Percentiles rank a stretch among this genome's conserved stretches.
These are phyloP conservation scores for Caenorhabditis sp. DNA, from an alignment of 2,888 invertebrate genomes.

Conservation along the genomic window DNA sequence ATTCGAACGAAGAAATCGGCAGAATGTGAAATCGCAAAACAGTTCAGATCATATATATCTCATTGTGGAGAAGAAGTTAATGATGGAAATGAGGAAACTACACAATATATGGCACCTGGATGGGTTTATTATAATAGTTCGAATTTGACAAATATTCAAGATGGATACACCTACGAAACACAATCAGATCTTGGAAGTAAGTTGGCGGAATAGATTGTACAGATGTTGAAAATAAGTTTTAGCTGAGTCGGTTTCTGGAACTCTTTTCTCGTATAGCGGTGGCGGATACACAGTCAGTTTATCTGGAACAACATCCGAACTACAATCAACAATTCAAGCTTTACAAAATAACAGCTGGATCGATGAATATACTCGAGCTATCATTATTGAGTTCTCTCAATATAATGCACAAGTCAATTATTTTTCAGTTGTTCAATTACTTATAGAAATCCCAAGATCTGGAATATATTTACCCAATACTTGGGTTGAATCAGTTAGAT, in stretches of 20 bases:
- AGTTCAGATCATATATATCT: conserved; percentile 29
- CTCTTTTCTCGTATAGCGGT: conserved; percentile 38
- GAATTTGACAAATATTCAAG: not conserved
- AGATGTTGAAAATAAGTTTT: too few relatives aligned
- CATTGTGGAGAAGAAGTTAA: conserved; percentile 36
- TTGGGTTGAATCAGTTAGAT: conserved; percentile 56
- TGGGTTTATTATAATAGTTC: conserved; percentile 15
- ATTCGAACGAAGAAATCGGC: conserved; percentile 70
- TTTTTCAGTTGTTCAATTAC: conserved; percentile 53
- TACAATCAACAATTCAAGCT: conserved; percentile 62
- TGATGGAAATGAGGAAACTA: conserved; percentile 27
- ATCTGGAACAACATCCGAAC: conserved; percentile 37
- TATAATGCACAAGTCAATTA: conserved; percentile 73
- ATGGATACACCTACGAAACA: conserved; percentile 44
- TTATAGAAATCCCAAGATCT: conserved; percentile 47
- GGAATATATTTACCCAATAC: conserved; percentile 39
- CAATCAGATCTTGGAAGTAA: conserved; percentile 24
- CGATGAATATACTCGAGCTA: conserved; percentile 72
- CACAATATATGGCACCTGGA: conserved; percentile 26
- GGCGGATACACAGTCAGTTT: conserved; percentile 54
- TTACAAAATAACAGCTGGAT: conserved; percentile 69
- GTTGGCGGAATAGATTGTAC: too few relatives aligned
- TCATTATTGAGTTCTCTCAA: conserved; percentile 75
- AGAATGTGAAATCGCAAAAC: conserved; percentile 29
- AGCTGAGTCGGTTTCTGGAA: conserved; percentile 31